These are phyloP conservation scores for Willisornis vidua DNA, from an alignment of 2,113 vertebrate species.

Conservation along the genomic window DNA sequence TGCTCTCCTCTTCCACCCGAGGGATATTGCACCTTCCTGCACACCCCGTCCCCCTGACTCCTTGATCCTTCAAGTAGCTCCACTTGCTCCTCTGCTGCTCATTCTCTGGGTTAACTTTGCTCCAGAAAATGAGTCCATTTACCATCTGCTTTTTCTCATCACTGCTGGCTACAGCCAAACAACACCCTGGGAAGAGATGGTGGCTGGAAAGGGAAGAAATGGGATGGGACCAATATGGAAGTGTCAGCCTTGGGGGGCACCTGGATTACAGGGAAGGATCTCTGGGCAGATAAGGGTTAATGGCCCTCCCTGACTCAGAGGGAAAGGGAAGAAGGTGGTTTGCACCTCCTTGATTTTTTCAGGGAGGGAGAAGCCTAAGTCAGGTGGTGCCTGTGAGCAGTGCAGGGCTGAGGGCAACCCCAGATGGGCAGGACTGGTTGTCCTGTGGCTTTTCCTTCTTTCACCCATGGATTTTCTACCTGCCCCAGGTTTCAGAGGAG, in stretches of 20 bases:
- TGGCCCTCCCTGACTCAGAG: neutral
- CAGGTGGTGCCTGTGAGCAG: neutral
- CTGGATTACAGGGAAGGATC: neutral
- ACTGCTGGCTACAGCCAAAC: accelerated
- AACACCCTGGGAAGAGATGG: accelerated
- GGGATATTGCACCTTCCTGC: neutral
- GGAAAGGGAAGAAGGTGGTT: neutral
- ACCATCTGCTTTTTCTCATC: neutral
- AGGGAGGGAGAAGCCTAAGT: neutral
- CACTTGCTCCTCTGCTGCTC: neutral
- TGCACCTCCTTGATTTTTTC: neutral
- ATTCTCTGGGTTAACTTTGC: neutral
- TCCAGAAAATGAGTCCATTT: neutral
- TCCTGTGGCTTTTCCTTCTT: accelerated
- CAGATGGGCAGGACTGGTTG: neutral
- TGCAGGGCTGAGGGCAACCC: neutral
- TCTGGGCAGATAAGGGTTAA: neutral
- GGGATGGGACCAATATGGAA: accelerated
- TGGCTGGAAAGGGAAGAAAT: neutral
- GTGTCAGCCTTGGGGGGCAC: neutral
- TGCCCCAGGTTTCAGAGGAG: accelerated
- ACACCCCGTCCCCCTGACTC: accelerated
- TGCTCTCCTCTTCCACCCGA: neutral
- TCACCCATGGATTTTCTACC: neutral
- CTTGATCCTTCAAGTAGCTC: neutral